A percentile compares a stretch with the other conserved stretches of the same genome.
These are phyloP conservation scores for Pseudomugil gertrudae DNA, from an alignment of 2,797 vertebrate species.

Conservation along the genomic window DNA sequence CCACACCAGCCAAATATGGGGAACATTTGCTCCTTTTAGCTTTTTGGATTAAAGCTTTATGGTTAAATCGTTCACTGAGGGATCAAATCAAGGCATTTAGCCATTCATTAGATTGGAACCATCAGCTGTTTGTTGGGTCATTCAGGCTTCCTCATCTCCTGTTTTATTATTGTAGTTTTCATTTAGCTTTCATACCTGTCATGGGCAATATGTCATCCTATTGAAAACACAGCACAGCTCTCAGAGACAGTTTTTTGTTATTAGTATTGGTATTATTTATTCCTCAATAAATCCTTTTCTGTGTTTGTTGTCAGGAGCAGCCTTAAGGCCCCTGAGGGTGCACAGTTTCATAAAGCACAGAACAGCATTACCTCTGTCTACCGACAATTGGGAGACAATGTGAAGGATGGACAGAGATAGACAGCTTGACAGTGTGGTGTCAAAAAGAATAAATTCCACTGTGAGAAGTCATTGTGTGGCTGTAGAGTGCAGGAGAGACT, in stretches of 20 bases:
- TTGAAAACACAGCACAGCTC: constrained; percentile 45
- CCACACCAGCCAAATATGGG: not conserved
- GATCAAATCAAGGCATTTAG: constrained; percentile 23
- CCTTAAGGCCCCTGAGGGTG: constrained; percentile 39
- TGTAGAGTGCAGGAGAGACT: constrained; percentile 36
- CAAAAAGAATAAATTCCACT: constrained; percentile 60
- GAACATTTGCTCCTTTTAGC: constrained; percentile 14
- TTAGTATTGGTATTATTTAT: constrained; percentile 4
- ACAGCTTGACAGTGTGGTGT: constrained; percentile 56
- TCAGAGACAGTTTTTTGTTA: not conserved
- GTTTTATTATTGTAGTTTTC: constrained; percentile 47
- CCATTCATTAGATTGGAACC: constrained; percentile 26
- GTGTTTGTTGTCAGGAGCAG: constrained; percentile 55
- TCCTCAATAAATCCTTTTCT: constrained; percentile 30
- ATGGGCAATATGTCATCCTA: constrained; percentile 48
- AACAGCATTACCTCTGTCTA: constrained; percentile 61
- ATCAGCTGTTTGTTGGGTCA: constrained; percentile 28
- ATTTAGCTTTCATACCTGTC: constrained; percentile 44
- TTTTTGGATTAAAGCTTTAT: constrained; percentile 5
- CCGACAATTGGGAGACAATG: constrained; percentile 52
- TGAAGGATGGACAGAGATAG: constrained; percentile 45
- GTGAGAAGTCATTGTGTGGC: constrained; percentile 54
- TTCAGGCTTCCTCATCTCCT: constrained; percentile 29
- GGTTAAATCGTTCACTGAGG: constrained; percentile 14
- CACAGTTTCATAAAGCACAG: constrained; percentile 56